Conservation (phyloP, 2,113 vertebrate genomes). For the Heterotilapia buettikoferi region DNA sequence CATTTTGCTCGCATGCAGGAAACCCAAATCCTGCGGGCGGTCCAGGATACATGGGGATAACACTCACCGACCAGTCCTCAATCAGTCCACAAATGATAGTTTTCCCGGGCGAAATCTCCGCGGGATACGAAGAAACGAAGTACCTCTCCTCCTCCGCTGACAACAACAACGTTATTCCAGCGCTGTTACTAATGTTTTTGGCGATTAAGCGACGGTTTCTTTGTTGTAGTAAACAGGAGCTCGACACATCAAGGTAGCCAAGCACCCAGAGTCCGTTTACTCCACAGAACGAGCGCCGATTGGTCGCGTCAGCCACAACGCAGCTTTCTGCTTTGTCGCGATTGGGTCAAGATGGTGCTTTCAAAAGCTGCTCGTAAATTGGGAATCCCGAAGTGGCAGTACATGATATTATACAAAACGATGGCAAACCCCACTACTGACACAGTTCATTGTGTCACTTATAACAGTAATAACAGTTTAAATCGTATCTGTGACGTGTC, state of each 20-base stretch:
- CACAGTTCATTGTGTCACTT: neutral
- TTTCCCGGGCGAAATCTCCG: neutral
- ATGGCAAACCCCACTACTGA: neutral
- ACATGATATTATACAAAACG: neutral
- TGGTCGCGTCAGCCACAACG: constrained; percentile 23
- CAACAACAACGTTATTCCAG: neutral
- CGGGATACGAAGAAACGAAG: neutral
- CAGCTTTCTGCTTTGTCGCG: neutral
- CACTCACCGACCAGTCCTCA: constrained; percentile 46
- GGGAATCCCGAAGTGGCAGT: fast-evolving
- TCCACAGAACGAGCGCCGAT: constrained; percentile 28
- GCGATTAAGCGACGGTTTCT: constrained; percentile 19
- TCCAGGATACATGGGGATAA: constrained; percentile 35
- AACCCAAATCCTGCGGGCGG: neutral
- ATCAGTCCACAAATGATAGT: neutral
- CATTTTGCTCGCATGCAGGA: neutral
- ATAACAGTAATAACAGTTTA: neutral
- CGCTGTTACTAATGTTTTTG: neutral
- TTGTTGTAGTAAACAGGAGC: constrained; percentile 51
- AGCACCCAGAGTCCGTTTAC: constrained; percentile 30
- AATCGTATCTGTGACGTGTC: neutral
- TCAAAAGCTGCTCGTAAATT: neutral
- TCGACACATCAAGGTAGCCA: neutral
- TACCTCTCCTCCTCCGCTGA: neutral
- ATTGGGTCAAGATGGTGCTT: constrained; percentile 40